Evolutionary conservation across 2,888 invertebrate genomes (phyloP).

Genomic region (Coelinius sp.): DNA sequence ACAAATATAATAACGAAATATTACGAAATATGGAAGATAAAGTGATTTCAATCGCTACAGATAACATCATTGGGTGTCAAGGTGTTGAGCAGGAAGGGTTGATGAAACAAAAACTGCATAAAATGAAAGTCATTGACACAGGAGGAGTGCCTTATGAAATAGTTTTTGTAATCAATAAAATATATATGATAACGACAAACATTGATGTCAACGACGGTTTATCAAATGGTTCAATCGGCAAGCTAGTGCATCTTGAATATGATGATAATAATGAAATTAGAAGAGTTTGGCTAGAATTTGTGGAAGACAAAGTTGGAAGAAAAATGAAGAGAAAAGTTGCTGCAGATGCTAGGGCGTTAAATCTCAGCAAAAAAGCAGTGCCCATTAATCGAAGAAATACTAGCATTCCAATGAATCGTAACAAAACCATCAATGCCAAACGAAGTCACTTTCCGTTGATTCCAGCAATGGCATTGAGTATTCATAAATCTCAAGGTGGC

Average conservation of each 20-base stretch:
- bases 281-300: slow-evolving; percentile 28
- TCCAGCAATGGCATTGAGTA: slow-evolving; percentile 9
- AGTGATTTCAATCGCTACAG: slow-evolving; percentile 47
- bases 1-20: slow-evolving; percentile 51
- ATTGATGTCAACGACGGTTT: slow-evolving; percentile 59
- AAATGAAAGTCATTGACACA: slow-evolving; percentile 48
- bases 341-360: background rate
- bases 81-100: slow-evolving; percentile 38
- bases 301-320: too few relatives aligned
- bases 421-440: slow-evolving; percentile 30
- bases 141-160: slow-evolving; percentile 53
- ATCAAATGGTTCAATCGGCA: slow-evolving; percentile 55
- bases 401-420: slow-evolving; percentile 16
- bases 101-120: slow-evolving; percentile 41
- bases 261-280: slow-evolving; percentile 22
- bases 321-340: slow-evolving; percentile 13
- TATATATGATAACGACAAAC: slow-evolving; percentile 53
- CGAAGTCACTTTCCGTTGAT: slow-evolving; percentile 33
- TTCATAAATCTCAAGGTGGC: slow-evolving; percentile 29
- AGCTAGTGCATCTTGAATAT: slow-evolving; percentile 52
- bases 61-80: slow-evolving; percentile 43
- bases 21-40: slow-evolving; percentile 34
- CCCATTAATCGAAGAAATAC: slow-evolving; percentile 32
- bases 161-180: slow-evolving; percentile 34
- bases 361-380: slow-evolving; percentile 18